Percentiles rank a stretch among this genome's conserved stretches.
Evolutionary conservation across 2,113 vertebrate genomes (phyloP).

Genomic region (Ochotona princeps): DNA sequence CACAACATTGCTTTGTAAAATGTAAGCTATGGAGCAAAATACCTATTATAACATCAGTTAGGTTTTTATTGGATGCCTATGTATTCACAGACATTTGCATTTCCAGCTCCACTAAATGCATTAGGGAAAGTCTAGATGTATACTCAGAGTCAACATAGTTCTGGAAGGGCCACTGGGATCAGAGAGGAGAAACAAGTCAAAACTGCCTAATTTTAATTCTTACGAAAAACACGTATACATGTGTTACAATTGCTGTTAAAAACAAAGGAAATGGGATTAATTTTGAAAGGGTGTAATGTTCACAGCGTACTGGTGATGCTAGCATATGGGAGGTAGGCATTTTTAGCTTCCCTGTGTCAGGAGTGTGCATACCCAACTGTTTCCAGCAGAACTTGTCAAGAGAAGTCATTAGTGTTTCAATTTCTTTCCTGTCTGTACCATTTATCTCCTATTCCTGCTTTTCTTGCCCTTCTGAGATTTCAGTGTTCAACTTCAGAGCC

Average conservation of each 20-base stretch:
- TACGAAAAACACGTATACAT: conserved; percentile 47
- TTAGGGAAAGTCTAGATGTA: background rate
- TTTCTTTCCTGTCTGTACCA: conserved; percentile 21
- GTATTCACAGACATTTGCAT: background rate
- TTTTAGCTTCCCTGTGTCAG: conserved; percentile 51
- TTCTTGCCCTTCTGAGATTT: background rate
- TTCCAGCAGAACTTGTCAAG: conserved; percentile 57
- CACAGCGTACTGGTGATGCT: conserved; percentile 9
- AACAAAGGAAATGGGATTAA: conserved; percentile 59
- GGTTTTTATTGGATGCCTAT: background rate
- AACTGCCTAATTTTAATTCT: conserved; percentile 21
- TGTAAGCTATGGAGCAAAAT: background rate
- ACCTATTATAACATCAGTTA: background rate
- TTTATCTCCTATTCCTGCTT: conserved; percentile 1
- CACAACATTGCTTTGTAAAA: too few species aligned
- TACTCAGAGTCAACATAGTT: conserved; percentile 1
- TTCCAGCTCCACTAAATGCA: background rate
- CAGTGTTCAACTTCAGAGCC: background rate
- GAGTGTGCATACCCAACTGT: background rate
- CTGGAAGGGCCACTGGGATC: conserved; percentile 3
- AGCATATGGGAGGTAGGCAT: conserved; percentile 47
- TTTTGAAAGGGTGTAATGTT: conserved; percentile 59
- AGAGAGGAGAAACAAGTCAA: background rate
- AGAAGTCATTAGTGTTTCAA: conserved; percentile 14
- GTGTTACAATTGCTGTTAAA: conserved; percentile 49